A percentile compares a stretch with the other conserved stretches of the same genome.
Conservation (phyloP, 2,113 vertebrate species). For the Reinhardtius hippoglossoides region DNA sequence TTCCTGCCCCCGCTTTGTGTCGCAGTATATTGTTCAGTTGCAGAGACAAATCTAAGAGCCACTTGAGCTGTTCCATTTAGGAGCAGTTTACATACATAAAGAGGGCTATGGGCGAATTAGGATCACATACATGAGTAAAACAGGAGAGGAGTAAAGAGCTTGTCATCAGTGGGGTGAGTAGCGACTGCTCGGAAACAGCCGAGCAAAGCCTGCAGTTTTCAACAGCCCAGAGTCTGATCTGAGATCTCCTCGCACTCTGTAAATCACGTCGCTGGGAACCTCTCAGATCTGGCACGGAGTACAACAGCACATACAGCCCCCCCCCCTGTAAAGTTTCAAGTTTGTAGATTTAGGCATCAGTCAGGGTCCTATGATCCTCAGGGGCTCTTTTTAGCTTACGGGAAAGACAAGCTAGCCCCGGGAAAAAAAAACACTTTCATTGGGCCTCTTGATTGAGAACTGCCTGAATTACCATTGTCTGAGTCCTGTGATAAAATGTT, state of each 20-base stretch:
- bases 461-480: neutral
- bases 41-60: constrained; percentile 45
- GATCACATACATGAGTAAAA: constrained; percentile 39
- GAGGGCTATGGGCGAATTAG: constrained; percentile 30
- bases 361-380: constrained; percentile 41
- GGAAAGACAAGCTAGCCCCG: neutral
- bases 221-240: constrained; percentile 31
- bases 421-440: no score
- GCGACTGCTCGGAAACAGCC: constrained; percentile 8
- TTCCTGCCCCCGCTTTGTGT: constrained; percentile 34
- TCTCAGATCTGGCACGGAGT: constrained; percentile 14
- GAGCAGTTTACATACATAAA: constrained; percentile 53
- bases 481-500: neutral
- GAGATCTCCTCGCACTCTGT: constrained; percentile 49
- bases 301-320: no score
- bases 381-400: neutral
- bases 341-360: constrained; percentile 55
- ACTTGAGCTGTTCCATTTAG: constrained; percentile 49
- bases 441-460: neutral
- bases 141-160: constrained; percentile 16
- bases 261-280: constrained; percentile 49
- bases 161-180: constrained; percentile 34
- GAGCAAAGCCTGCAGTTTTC: constrained; percentile 29
- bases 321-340: constrained; percentile 13
- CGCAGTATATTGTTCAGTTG: constrained; percentile 48